Conservation (phyloP, 2,888 invertebrate genomes). For the Galerucella nymphaeae region DNA sequence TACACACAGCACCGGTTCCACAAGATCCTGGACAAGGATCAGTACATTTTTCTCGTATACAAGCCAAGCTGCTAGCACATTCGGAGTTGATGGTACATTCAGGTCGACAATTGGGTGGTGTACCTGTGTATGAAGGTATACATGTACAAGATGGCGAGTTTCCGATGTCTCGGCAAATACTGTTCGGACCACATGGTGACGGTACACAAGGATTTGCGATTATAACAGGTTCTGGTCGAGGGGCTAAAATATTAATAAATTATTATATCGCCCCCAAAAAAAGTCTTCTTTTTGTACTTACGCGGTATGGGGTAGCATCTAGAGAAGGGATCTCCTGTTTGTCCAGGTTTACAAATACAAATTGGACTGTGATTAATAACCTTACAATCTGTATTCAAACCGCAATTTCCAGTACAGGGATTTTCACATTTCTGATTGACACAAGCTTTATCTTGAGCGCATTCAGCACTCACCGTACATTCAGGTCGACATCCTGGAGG, state of each 20-base stretch:
- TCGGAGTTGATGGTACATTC: slow-evolving; percentile 80
- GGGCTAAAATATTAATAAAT: slow-evolving; percentile 45
- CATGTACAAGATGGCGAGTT: slow-evolving; percentile 76
- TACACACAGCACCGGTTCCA: slow-evolving; percentile 73
- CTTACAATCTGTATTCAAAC: slow-evolving; percentile 75
- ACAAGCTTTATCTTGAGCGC: slow-evolving; percentile 78
- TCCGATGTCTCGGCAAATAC: slow-evolving; percentile 72
- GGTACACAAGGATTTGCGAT: slow-evolving; percentile 75
- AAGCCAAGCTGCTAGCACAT: slow-evolving; percentile 77
- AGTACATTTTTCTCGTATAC: slow-evolving; percentile 78
- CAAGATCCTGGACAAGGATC: slow-evolving; percentile 82
- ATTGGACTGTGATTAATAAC: slow-evolving; percentile 84
- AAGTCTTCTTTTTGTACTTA: slow-evolving; percentile 40
- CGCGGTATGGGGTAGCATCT: slow-evolving; percentile 68
- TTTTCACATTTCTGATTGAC: slow-evolving; percentile 80
- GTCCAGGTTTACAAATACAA: slow-evolving; percentile 74
- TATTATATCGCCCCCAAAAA: not conserved
- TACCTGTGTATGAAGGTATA: slow-evolving; percentile 73
- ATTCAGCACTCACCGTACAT: slow-evolving; percentile 82
- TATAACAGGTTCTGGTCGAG: slow-evolving; percentile 54
- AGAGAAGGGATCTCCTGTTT: slow-evolving; percentile 77
- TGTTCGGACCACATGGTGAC: slow-evolving; percentile 76
- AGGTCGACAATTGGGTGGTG: slow-evolving; percentile 78
- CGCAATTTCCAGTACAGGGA: slow-evolving; percentile 81
- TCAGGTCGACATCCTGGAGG: slow-evolving; percentile 84